These are phyloP conservation scores for Cepaea hortensis DNA, from an alignment of 2,888 invertebrate genomes.

Conservation along the genomic window DNA sequence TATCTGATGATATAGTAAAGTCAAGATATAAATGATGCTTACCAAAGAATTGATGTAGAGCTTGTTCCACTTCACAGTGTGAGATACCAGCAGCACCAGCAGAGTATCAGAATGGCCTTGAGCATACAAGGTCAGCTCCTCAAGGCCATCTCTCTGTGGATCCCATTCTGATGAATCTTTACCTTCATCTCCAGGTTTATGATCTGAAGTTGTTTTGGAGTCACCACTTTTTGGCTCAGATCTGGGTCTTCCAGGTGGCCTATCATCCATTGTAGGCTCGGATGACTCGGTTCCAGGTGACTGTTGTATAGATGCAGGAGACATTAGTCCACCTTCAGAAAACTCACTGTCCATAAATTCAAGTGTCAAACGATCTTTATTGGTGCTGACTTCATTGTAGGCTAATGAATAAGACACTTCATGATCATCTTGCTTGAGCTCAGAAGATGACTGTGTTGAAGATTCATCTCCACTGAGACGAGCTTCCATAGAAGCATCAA, in stretches of 20 bases:
- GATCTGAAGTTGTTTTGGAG: background rate
- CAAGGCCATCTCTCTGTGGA: constrained; percentile 58
- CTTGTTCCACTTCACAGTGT: constrained; percentile 57
- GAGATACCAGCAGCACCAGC: constrained; percentile 64
- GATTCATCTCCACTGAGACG: constrained; percentile 32
- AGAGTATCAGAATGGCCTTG: constrained; percentile 70
- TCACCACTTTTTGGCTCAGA: background rate
- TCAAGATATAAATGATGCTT: constrained; percentile 42
- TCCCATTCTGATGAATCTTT: constrained; percentile 50
- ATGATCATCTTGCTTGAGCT: background rate
- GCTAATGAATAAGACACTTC: constrained; percentile 29
- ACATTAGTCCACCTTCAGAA: constrained; percentile 37
- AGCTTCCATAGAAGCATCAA: constrained; percentile 25
- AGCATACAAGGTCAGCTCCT: constrained; percentile 65
- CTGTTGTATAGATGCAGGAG: constrained; percentile 10
- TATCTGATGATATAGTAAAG: background rate
- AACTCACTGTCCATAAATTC: constrained; percentile 41
- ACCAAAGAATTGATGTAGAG: constrained; percentile 64
- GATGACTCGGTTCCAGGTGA: constrained; percentile 31
- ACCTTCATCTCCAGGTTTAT: background rate
- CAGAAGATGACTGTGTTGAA: constrained; percentile 37
- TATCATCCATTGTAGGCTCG: background rate
- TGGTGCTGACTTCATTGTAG: background rate
- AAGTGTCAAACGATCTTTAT: constrained; percentile 39
- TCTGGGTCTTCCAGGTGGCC: background rate